These are phyloP conservation scores for Tanytarsus gracilentus DNA, from an alignment of 2,888 invertebrate genomes.

Conservation along the genomic window DNA sequence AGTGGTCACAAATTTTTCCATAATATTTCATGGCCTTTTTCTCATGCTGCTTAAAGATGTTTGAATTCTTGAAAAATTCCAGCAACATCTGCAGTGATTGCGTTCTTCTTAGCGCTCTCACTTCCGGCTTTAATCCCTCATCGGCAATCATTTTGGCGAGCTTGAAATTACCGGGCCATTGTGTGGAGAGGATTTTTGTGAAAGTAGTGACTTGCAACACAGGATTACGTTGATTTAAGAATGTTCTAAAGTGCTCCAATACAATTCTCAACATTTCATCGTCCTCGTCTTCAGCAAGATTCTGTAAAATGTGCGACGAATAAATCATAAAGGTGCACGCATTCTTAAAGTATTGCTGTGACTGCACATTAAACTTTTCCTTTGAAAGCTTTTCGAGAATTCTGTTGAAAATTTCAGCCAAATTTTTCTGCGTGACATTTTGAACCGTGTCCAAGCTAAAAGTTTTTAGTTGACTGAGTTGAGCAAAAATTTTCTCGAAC, in stretches of 20 bases:
- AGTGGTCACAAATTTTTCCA: conserved; percentile 33
- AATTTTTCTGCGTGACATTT: conserved; percentile 16
- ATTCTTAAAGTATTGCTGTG: conserved; percentile 7
- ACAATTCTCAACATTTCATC: conserved; percentile 32
- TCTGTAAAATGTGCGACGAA: conserved; percentile 17
- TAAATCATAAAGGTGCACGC: conserved; percentile 20
- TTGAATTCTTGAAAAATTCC: conserved; percentile 53
- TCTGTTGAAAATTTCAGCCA: conserved; percentile 26
- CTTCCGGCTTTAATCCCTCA: conserved; percentile 50
- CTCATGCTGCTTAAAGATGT: conserved; percentile 34
- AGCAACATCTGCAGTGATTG: conserved; percentile 58
- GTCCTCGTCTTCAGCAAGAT: conserved; percentile 9
- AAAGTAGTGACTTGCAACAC: conserved; percentile 55
- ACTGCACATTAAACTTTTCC: conserved; percentile 19
- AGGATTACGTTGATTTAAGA: conserved; percentile 37
- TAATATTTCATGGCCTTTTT: conserved; percentile 32
- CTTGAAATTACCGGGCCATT: conserved; percentile 56
- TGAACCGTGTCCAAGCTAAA: conserved; percentile 22
- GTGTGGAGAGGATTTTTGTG: conserved; percentile 53
- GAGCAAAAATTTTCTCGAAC: conserved; percentile 29
- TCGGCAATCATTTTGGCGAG: conserved; percentile 51
- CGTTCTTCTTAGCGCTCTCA: conserved; percentile 56
- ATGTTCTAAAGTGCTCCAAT: conserved; percentile 35
- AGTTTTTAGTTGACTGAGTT: conserved; percentile 11
- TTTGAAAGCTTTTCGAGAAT: conserved; percentile 11